phyloP scores from a whole-genome alignment of 1,140 invertebrate genomes.

The Sarcophaga peregrina region DNA sequence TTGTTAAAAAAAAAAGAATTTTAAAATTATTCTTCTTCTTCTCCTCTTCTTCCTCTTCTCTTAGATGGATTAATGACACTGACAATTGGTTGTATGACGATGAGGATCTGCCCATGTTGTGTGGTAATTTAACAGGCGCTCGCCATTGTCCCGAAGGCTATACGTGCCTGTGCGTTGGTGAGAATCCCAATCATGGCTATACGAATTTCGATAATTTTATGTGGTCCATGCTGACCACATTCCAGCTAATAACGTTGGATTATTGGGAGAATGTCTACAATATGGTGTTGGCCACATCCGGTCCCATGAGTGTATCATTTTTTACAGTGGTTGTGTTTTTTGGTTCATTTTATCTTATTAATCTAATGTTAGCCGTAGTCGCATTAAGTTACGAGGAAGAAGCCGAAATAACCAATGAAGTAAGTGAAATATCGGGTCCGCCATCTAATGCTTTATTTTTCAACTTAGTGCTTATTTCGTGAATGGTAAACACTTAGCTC shows the following conservation, averaged over 20 bases:
- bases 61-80: conserved; percentile 81
- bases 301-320: conserved; percentile 89
- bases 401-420: conserved; percentile 90
- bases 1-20: not conserved
- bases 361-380: conserved; percentile 92
- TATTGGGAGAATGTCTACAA: conserved; percentile 96
- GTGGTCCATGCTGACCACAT: conserved; percentile 93
- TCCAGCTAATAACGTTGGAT: conserved; percentile 91
- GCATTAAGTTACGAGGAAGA: conserved; percentile 93
- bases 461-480: too few relatives aligned
- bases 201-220: conserved; percentile 95
- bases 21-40: conserved; percentile 42
- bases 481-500: too few relatives aligned
- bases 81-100: conserved; percentile 81
- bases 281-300: conserved; percentile 89
- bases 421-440: conserved; percentile 68
- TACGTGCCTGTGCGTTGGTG: conserved; percentile 85
- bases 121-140: conserved; percentile 86
- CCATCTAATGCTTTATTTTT: too few relatives aligned
- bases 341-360: conserved; percentile 92
- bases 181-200: conserved; percentile 91
- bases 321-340: conserved; percentile 95
- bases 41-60: not conserved
- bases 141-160: conserved; percentile 81
- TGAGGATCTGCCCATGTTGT: conserved; percentile 81